These are phyloP conservation scores for Ophiothrix spiculata DNA, from an alignment of 35 echinoderm and acorn worm species.

Conservation along the genomic window DNA sequence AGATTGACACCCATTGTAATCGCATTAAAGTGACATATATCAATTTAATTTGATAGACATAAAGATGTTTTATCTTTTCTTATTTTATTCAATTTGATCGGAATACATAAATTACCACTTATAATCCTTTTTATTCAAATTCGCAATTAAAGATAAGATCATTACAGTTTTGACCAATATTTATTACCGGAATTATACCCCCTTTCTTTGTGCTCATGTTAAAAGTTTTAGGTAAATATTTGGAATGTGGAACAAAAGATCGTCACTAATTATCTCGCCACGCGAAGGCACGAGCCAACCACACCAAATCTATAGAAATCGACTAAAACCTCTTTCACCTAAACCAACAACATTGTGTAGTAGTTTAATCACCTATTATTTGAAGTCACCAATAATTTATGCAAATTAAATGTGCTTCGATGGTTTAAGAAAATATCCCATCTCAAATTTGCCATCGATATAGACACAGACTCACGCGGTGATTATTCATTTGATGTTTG, in stretches of 20 bases:
- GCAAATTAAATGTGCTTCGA: background rate
- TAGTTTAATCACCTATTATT: slow-evolving; percentile 4
- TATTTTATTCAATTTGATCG: background rate
- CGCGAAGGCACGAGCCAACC: background rate
- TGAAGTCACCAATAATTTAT: background rate
- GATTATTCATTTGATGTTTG: too few species aligned
- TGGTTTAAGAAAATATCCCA: background rate
- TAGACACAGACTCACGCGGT: too few species aligned
- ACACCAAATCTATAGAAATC: too few species aligned
- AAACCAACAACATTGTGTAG: background rate
- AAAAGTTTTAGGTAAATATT: slow-evolving; percentile 10
- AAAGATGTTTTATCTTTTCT: background rate
- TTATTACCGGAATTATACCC: background rate
- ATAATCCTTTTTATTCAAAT: background rate
- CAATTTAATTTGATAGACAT: background rate
- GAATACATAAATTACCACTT: background rate
- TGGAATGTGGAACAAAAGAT: background rate
- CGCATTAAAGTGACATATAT: slow-evolving; percentile 1
- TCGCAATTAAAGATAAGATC: background rate
- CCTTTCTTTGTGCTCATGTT: background rate
- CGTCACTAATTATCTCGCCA: background rate
- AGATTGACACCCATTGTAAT: background rate
- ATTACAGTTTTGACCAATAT: background rate
- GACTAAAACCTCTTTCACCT: background rate
- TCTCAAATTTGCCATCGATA: background rate